These are phyloP conservation scores for Bubo bubo DNA, from an alignment of 2,113 vertebrate species.

Conservation along the genomic window DNA sequence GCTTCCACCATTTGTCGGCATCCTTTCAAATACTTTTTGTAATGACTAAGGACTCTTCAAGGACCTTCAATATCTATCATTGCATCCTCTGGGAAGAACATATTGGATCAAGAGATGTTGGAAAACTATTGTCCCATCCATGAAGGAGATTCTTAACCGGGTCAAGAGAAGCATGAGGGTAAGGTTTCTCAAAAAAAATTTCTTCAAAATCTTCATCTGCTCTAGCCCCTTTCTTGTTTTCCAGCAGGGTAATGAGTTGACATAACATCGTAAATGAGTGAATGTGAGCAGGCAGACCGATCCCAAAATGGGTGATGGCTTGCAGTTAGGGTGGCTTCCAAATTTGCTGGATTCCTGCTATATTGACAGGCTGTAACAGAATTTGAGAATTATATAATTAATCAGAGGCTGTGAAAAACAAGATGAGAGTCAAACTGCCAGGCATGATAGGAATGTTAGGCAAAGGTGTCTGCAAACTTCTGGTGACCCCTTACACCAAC, in stretches of 20 bases:
- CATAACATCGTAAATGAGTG: background rate
- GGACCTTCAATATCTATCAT: background rate
- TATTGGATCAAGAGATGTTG: background rate
- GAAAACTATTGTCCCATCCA: background rate
- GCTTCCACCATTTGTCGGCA: background rate
- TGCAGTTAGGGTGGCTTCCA: background rate
- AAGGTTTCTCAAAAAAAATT: background rate
- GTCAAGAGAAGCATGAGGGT: background rate
- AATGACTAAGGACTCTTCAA: background rate
- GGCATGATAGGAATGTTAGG: conserved; percentile 45
- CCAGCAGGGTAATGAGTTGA: background rate
- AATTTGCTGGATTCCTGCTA: background rate
- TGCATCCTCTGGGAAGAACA: background rate
- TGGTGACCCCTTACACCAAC: conserved; percentile 39
- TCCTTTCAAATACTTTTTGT: background rate
- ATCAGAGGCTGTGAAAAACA: conserved; percentile 12
- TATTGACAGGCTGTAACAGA: background rate
- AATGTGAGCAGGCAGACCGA: background rate
- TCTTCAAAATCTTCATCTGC: background rate
- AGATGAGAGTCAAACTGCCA: background rate
- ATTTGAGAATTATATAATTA: background rate
- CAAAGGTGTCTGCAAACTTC: conserved; percentile 67
- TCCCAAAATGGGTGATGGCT: fast-evolving
- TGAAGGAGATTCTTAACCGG: background rate
- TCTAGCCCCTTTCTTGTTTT: background rate